Percentiles rank a stretch among this genome's conserved stretches.
phyloP scores from a whole-genome alignment of 1,140 invertebrate species.

The Homarus americanus region DNA sequence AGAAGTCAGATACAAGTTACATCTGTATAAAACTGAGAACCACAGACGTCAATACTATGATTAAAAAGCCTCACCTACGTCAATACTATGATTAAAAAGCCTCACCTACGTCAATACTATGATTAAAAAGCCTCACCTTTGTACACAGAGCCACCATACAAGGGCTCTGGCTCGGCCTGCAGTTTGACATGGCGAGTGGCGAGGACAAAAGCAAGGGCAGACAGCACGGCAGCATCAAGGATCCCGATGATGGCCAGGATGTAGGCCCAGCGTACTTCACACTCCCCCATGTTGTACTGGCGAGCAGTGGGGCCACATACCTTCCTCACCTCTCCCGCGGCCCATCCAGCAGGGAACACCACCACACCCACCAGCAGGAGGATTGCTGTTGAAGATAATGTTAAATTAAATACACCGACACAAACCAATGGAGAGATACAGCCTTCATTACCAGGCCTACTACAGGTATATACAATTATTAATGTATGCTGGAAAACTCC shows the following conservation, averaged over 20 bases:
- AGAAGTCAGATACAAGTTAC: too few species aligned
- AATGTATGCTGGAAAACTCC: too few species aligned
- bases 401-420: too few species aligned
- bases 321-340: conserved; percentile 87
- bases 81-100: too few species aligned
- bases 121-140: conserved; percentile 75
- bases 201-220: conserved; percentile 95
- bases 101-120: too few species aligned
- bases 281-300: conserved; percentile 87
- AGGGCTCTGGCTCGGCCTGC: conserved; percentile 86
- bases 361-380: conserved; percentile 90
- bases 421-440: too few species aligned
- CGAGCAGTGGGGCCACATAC: conserved; percentile 91
- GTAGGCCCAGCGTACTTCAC: conserved; percentile 96
- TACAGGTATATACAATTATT: too few species aligned
- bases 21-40: too few species aligned
- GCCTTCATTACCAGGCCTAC: too few species aligned
- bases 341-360: conserved; percentile 96
- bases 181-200: conserved; percentile 92
- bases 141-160: conserved; percentile 74
- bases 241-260: conserved; percentile 94
- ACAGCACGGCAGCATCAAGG: conserved; percentile 92
- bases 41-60: too few species aligned
- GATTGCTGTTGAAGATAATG: conserved; percentile 85
- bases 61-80: too few species aligned